phyloP scores from a whole-genome alignment of 2,113 vertebrate species.

The Amia ocellicauda region DNA sequence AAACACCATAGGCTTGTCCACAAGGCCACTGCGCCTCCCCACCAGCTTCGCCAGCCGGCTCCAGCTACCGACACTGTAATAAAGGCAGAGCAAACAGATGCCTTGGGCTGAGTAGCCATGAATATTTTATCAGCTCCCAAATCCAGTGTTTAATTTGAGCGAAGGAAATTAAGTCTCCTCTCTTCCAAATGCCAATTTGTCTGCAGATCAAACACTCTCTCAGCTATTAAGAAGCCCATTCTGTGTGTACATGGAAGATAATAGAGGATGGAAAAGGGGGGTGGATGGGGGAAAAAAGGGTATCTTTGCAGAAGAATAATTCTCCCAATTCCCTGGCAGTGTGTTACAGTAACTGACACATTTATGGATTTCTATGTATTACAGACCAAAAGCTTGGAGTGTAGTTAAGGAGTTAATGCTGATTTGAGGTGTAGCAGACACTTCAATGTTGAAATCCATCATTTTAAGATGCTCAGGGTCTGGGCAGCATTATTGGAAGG shows the following conservation, averaged over 20 bases:
- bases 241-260: conserved; percentile 75
- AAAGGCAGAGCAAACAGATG: conserved; percentile 79
- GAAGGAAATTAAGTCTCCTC: conserved; percentile 84
- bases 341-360: conserved; percentile 4
- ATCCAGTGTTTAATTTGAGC: conserved; percentile 93
- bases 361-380: background rate
- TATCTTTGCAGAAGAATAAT: background rate
- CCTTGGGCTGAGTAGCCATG: conserved; percentile 76
- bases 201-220: conserved; percentile 92
- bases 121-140: conserved; percentile 95
- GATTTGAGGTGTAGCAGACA: too few species aligned
- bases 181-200: conserved; percentile 83
- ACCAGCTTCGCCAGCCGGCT: background rate
- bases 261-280: conserved; percentile 31
- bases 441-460: too few species aligned
- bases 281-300: conserved; percentile 30
- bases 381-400: background rate
- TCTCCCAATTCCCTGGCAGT: background rate
- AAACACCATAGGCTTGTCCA: conserved; percentile 82
- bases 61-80: conserved; percentile 77
- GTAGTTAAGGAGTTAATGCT: background rate
- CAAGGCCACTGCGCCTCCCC: conserved; percentile 73
- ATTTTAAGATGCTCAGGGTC: too few species aligned
- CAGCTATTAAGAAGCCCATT: conserved; percentile 81
- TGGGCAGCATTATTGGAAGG: too few species aligned